phyloP scores from a whole-genome alignment of 1,140 invertebrate species.

The Fopius arisanus region DNA sequence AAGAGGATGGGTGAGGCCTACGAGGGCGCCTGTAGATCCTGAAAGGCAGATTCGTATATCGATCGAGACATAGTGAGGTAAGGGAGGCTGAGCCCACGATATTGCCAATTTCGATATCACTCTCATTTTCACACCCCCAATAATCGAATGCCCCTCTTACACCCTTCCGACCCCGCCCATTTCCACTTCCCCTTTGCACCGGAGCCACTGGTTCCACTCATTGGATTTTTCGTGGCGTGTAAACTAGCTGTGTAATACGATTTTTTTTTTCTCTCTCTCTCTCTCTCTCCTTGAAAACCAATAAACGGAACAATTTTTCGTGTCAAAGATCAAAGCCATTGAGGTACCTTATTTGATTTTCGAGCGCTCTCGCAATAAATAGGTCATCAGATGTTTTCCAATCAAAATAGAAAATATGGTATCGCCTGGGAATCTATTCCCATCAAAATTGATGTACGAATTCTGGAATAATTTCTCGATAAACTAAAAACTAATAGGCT shows the following conservation, averaged over 20 bases:
- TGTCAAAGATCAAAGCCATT: slow-evolving; percentile 9
- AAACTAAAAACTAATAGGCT: no score
- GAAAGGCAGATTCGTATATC: slow-evolving; percentile 29
- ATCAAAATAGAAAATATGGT: neutral
- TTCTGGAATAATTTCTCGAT: no score
- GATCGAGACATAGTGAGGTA: slow-evolving; percentile 30
- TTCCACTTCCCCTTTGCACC: neutral
- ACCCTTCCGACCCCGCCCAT: neutral
- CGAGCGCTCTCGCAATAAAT: neutral
- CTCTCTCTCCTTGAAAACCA: slow-evolving; percentile 4
- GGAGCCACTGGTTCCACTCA: neutral
- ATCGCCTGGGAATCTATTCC: no score
- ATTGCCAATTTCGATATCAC: slow-evolving; percentile 54
- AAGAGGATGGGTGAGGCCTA: neutral
- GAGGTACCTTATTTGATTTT: neutral
- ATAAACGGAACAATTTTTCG: slow-evolving; percentile 14
- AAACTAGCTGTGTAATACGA: slow-evolving; percentile 5
- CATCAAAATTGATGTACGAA: no score
- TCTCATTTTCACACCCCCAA: slow-evolving; percentile 41
- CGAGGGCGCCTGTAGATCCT: neutral
- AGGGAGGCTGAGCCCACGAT: slow-evolving; percentile 32
- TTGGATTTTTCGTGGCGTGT: slow-evolving; percentile 5
- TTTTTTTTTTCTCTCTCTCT: neutral
- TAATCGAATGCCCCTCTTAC: slow-evolving; percentile 23
- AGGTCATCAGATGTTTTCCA: neutral